Percentiles rank a stretch among this genome's conserved stretches.
Conservation (phyloP, 2,888 invertebrate species). For the Drosophila emarginata region DNA sequence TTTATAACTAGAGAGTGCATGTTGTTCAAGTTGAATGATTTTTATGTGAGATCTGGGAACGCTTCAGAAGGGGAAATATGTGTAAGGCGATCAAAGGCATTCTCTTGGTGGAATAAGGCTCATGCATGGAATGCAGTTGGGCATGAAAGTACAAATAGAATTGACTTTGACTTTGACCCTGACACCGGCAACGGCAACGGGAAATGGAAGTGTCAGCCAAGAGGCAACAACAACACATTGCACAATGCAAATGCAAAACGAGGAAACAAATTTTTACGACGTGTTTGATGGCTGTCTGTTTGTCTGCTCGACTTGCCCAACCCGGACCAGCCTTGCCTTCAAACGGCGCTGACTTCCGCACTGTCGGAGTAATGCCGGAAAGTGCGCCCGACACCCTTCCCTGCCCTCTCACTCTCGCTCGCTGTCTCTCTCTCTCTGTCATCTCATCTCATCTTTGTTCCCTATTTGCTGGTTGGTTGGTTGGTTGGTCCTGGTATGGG, state of each 20-base stretch:
- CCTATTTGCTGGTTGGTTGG: conserved; percentile 49
- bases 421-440: no score
- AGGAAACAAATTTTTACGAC: conserved; percentile 77
- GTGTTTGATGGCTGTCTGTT: conserved; percentile 78
- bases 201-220: conserved; percentile 38
- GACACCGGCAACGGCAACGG: conserved; percentile 44
- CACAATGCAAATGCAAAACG: conserved; percentile 69
- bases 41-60: conserved; percentile 17
- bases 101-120: conserved; percentile 13
- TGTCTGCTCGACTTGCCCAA: conserved; percentile 27
- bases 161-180: conserved; percentile 69
- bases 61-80: conserved; percentile 3
- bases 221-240: conserved; percentile 28
- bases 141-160: conserved; percentile 64
- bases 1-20: not conserved
- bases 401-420: not conserved
- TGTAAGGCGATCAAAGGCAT: conserved; percentile 29
- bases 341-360: conserved; percentile 65
- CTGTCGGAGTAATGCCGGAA: conserved; percentile 31
- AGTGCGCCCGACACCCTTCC: conserved; percentile 18
- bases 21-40: conserved; percentile 23
- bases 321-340: conserved; percentile 13
- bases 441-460: not conserved
- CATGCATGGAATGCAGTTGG: conserved; percentile 36
- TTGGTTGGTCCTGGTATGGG: conserved; percentile 27